phyloP scores from a whole-genome alignment of 2,797 vertebrate genomes.

The Merluccius polli region DNA sequence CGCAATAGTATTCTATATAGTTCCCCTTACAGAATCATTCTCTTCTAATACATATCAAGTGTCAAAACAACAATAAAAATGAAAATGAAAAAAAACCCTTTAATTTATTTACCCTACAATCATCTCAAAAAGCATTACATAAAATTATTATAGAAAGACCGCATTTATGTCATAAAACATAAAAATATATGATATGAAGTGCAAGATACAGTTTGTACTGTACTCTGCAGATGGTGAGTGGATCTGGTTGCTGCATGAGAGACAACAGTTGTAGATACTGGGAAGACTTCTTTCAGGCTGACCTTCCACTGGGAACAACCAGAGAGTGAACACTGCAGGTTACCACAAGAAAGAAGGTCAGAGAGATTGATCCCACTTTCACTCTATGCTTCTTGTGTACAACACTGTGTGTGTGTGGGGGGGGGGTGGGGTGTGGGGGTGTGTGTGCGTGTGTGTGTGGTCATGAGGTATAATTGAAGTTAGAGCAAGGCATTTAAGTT shows the following conservation, averaged over 20 bases:
- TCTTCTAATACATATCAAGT: neutral
- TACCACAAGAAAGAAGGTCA: conserved; percentile 60
- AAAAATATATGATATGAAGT: no score
- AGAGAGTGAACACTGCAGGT: conserved; percentile 55
- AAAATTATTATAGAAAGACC: no score
- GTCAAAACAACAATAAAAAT: no score
- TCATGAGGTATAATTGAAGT: no score
- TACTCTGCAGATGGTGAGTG: no score
- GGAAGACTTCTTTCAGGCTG: conserved; percentile 42
- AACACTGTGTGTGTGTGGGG: conserved; percentile 3
- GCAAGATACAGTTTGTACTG: no score
- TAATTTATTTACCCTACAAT: no score
- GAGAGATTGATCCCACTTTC: conserved; percentile 60
- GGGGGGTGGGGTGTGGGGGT: conserved; percentile 6
- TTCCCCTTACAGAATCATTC: neutral
- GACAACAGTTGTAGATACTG: conserved; percentile 24
- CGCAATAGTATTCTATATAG: no score
- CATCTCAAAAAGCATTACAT: no score
- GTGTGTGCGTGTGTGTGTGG: conserved; percentile 10
- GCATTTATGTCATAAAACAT: no score
- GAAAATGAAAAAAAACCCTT: no score
- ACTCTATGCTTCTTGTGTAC: conserved; percentile 39
- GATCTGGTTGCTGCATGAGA: neutral
- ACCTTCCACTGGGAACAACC: conserved; percentile 64
- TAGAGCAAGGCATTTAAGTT: no score